A percentile compares a stretch with the other conserved stretches of the same genome.
phyloP scores from a whole-genome alignment of 2,888 invertebrate genomes.

The Sesamia inferens region DNA sequence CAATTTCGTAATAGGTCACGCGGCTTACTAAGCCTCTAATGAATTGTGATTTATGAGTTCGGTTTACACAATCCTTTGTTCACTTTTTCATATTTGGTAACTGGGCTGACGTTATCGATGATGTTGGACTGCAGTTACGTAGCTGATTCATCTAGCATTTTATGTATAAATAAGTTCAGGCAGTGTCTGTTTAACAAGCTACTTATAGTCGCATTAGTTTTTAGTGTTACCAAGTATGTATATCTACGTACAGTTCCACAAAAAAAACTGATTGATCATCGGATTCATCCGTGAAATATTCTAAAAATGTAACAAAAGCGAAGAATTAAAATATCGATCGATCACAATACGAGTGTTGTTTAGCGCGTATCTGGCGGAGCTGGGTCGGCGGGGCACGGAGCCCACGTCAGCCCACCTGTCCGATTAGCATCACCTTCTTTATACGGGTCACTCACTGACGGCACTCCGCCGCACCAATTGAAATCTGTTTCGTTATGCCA shows the following conservation, averaged over 20 bases:
- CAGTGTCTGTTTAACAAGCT: not conserved
- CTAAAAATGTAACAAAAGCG: constrained; percentile 68
- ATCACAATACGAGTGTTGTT: constrained; percentile 78
- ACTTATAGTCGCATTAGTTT: constrained; percentile 3
- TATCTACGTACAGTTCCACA: constrained; percentile 11
- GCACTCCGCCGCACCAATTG: constrained; percentile 77
- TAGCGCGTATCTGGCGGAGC: constrained; percentile 67
- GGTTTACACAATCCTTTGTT: constrained; percentile 71
- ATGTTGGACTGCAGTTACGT: constrained; percentile 49
- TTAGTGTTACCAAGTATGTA: constrained; percentile 13
- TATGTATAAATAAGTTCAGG: constrained; percentile 15
- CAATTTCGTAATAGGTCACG: constrained; percentile 78
- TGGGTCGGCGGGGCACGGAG: constrained; percentile 65
- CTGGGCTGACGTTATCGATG: constrained; percentile 66
- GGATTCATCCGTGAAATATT: constrained; percentile 62
- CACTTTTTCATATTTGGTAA: constrained; percentile 73
- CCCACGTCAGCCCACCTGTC: constrained; percentile 87
- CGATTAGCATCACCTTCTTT: constrained; percentile 88
- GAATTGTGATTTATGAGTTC: constrained; percentile 81
- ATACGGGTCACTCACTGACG: constrained; percentile 84
- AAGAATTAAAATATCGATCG: constrained; percentile 77
- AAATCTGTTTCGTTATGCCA: constrained; percentile 88
- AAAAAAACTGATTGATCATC: constrained; percentile 63
- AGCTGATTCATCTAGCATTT: constrained; percentile 34
- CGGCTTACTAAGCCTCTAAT: constrained; percentile 75